A percentile compares a stretch with the other conserved stretches of the same genome.
Evolutionary conservation across 1,140 invertebrate species (phyloP).

Genomic region (Drosophila mayri): DNA sequence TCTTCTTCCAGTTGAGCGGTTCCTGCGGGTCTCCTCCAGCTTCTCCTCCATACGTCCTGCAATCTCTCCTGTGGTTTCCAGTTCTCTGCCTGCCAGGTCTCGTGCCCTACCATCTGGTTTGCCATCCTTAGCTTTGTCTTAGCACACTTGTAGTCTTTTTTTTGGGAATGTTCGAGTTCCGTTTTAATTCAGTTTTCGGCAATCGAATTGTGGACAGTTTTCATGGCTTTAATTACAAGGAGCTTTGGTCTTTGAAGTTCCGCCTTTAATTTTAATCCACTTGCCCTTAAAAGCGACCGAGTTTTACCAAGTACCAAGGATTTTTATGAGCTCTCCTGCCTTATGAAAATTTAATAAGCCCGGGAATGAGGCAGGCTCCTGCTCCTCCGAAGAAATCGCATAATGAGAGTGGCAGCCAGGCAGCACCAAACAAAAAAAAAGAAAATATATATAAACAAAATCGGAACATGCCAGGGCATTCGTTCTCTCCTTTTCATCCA

Average conservation of each 20-base stretch:
- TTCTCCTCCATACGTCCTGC: slow-evolving; percentile 1
- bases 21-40: slow-evolving; percentile 48
- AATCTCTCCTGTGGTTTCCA: slow-evolving; percentile 54
- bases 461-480: slow-evolving; percentile 30
- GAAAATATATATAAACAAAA: not conserved
- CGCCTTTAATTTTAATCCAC: slow-evolving; percentile 74
- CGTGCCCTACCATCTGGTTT: slow-evolving; percentile 7
- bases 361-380: slow-evolving; percentile 9
- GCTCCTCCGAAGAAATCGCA: slow-evolving; percentile 13
- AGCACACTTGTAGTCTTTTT: slow-evolving; percentile 5
- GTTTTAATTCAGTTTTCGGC: slow-evolving; percentile 69
- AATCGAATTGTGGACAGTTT: slow-evolving; percentile 78
- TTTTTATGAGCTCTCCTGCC: slow-evolving; percentile 57
- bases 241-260: slow-evolving; percentile 57
- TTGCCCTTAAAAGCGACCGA: slow-evolving; percentile 60
- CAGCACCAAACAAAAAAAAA: not conserved
- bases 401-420: slow-evolving; percentile 45
- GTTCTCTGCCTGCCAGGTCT: slow-evolving; percentile 18
- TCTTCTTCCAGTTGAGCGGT: slow-evolving; percentile 74
- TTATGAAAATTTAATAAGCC: slow-evolving; percentile 81
- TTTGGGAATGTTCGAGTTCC: slow-evolving; percentile 34
- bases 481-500: slow-evolving; percentile 11
- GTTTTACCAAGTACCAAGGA: slow-evolving; percentile 18
- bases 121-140: slow-evolving; percentile 40
- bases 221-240: slow-evolving; percentile 65